phyloP scores from a whole-genome alignment of 2,113 vertebrate genomes.

The Corapipo altera region DNA sequence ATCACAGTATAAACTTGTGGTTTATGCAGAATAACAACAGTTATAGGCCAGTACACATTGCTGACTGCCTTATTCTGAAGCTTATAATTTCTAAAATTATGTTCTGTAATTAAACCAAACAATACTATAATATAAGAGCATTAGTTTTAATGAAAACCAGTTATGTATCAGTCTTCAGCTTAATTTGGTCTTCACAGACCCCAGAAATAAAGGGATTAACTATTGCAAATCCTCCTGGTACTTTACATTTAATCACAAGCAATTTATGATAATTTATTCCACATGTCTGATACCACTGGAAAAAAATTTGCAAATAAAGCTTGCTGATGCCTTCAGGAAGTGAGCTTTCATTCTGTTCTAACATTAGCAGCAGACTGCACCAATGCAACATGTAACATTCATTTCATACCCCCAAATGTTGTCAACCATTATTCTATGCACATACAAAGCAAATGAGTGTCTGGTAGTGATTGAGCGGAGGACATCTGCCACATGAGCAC shows the following conservation, averaged over 20 bases:
- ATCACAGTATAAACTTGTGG: neutral
- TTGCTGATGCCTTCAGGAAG: conserved; percentile 65
- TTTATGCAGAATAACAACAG: neutral
- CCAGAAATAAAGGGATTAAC: conserved; percentile 52
- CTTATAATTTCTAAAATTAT: neutral
- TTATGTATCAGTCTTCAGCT: neutral
- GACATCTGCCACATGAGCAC: neutral
- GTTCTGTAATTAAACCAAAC: conserved; percentile 32
- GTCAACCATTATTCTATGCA: neutral
- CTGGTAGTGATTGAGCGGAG: neutral
- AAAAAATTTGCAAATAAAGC: conserved; percentile 18
- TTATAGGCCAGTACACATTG: neutral
- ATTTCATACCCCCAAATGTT: neutral
- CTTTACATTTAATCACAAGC: conserved; percentile 57
- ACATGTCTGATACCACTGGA: conserved; percentile 57
- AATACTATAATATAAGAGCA: neutral
- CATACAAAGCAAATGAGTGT: neutral
- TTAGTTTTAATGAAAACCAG: conserved; percentile 46
- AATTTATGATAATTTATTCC: conserved; percentile 70
- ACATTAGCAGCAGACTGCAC: conserved; percentile 70
- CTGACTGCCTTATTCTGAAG: neutral
- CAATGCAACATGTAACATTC: conserved; percentile 6
- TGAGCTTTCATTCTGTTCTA: conserved; percentile 57
- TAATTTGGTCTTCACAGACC: conserved; percentile 19
- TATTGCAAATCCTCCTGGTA: conserved; percentile 35